Evolutionary conservation across 2,113 vertebrate genomes (phyloP).

Genomic region (Megaceryle torquata): DNA sequence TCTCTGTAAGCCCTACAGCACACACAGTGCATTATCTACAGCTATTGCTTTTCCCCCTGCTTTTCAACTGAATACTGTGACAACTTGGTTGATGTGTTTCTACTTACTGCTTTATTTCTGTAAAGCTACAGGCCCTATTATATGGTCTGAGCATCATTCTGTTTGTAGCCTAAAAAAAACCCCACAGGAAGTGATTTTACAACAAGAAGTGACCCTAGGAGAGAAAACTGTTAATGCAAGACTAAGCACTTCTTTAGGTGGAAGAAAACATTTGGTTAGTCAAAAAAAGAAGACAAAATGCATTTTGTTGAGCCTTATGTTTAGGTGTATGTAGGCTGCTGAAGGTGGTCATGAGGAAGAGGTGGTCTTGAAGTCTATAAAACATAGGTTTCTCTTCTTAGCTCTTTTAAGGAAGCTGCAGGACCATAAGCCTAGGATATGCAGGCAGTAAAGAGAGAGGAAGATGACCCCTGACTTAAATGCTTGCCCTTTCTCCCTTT

Average conservation of each 20-base stretch:
- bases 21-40: not conserved
- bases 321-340: not conserved
- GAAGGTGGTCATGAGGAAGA: not conserved
- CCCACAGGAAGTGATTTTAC: not conserved
- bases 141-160: not conserved
- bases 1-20: not conserved
- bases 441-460: not conserved
- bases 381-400: not conserved
- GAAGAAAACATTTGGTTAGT: not conserved
- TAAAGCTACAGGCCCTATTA: not conserved
- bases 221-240: not conserved
- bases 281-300: not conserved
- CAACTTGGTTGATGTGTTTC: not conserved
- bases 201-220: not conserved
- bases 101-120: not conserved
- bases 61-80: not conserved
- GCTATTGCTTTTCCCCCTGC: not conserved
- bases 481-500: not conserved
- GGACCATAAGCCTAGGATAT: not conserved
- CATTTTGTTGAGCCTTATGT: not conserved
- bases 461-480: not conserved
- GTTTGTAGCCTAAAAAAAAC: not conserved
- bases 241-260: not conserved
- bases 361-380: not conserved
- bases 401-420: not conserved